Conservation (phyloP, 2,797 vertebrate genomes). For the Decapterus maruadsi region DNA sequence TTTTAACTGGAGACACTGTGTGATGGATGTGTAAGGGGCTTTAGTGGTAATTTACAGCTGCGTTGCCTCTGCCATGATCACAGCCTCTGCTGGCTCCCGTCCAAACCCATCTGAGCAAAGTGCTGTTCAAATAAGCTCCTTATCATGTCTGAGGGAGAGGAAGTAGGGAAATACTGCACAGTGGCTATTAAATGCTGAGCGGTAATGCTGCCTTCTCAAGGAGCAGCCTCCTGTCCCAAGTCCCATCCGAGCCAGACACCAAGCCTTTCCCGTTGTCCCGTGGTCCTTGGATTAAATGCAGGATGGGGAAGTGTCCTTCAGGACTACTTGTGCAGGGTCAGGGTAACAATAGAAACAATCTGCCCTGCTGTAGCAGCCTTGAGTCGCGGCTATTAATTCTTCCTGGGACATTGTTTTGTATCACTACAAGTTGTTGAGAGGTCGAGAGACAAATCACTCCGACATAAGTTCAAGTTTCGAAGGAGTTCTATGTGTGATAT, state of each 20-base stretch:
- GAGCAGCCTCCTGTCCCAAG: neutral
- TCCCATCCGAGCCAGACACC: neutral
- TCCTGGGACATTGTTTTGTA: neutral
- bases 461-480: no score
- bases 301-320: slow-evolving; percentile 7
- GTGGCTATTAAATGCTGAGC: slow-evolving; percentile 24
- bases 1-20: slow-evolving; percentile 17
- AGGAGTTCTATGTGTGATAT: no score
- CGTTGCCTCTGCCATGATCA: slow-evolving; percentile 34
- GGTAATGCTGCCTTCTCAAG: slow-evolving; percentile 18
- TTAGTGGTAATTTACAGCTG: slow-evolving; percentile 48
- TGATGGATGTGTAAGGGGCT: slow-evolving; percentile 51
- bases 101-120: slow-evolving; percentile 58
- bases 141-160: slow-evolving; percentile 43
- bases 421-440: neutral
- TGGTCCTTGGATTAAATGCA: neutral
- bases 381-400: neutral
- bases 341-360: neutral
- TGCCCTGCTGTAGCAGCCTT: neutral
- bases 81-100: slow-evolving; percentile 46
- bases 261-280: neutral
- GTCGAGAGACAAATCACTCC: neutral
- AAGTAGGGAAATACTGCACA: slow-evolving; percentile 10
- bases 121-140: slow-evolving; percentile 58
- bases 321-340: neutral